Evolutionary conservation across 2,797 vertebrate genomes (phyloP).

Genomic region (Enoplosus armatus): DNA sequence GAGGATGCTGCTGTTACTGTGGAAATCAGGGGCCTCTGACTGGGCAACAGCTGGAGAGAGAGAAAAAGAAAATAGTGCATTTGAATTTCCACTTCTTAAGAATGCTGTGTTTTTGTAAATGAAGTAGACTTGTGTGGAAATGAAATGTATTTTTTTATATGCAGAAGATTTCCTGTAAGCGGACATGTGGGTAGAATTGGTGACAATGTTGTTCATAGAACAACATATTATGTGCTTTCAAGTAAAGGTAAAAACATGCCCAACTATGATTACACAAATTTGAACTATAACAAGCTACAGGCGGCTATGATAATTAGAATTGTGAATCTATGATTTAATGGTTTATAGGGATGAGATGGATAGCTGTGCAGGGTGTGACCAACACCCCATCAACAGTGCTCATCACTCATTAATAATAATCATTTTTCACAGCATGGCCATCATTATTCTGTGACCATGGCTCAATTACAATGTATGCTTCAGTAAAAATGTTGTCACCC

Average conservation of each 20-base stretch:
- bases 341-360: not conserved
- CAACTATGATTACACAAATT: not conserved
- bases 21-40: slow-evolving; percentile 34
- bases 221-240: not conserved
- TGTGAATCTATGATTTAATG: not conserved
- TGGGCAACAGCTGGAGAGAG: slow-evolving; percentile 22
- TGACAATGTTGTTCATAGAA: too few relatives aligned
- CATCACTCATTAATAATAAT: not conserved
- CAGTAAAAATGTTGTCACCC: too few relatives aligned
- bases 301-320: not conserved
- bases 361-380: not conserved
- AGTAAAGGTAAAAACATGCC: not conserved
- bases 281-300: not conserved
- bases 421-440: too few relatives aligned
- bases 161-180: not conserved
- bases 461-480: not conserved
- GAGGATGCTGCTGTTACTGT: slow-evolving; percentile 48
- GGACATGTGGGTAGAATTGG: not conserved
- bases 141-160: not conserved
- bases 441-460: too few relatives aligned
- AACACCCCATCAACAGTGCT: not conserved
- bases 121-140: too few relatives aligned
- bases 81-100: not conserved
- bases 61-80: not conserved
- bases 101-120: not conserved